Percentiles rank a stretch among this genome's conserved stretches.
phyloP scores from a whole-genome alignment of 2,888 invertebrate genomes.

The Rhopalosiphum nymphaeae region DNA sequence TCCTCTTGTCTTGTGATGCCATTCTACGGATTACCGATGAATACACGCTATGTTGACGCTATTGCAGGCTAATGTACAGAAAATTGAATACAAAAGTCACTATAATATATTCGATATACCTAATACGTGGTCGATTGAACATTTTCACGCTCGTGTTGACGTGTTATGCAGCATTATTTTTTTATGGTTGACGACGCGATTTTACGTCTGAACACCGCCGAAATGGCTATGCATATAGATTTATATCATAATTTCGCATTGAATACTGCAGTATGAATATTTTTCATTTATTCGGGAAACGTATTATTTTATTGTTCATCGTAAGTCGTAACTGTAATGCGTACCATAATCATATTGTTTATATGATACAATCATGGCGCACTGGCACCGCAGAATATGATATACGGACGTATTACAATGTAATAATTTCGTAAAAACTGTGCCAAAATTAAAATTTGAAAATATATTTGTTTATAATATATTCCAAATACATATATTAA shows the following conservation, averaged over 20 bases:
- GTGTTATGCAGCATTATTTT: conserved; percentile 2
- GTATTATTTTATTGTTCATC: neutral
- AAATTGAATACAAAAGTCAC: neutral
- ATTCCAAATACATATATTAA: neutral
- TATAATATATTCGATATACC: neutral
- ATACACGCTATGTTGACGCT: neutral
- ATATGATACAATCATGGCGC: neutral
- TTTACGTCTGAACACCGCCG: neutral
- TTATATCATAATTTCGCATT: neutral
- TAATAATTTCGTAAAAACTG: neutral
- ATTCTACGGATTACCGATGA: neutral
- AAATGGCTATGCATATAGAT: neutral
- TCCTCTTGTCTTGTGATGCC: neutral
- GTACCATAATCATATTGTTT: neutral
- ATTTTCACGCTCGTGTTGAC: neutral
- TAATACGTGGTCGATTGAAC: neutral
- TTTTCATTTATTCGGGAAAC: neutral
- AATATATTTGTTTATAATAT: neutral
- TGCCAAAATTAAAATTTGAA: neutral
- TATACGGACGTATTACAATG: neutral
- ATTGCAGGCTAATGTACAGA: neutral
- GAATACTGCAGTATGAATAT: neutral
- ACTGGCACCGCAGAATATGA: neutral
- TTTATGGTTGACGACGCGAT: neutral
- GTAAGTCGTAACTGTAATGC: neutral